Percentiles rank a stretch among this genome's conserved stretches.
Evolutionary conservation across 2,797 vertebrate species (phyloP).

Genomic region (Mycteria americana): DNA sequence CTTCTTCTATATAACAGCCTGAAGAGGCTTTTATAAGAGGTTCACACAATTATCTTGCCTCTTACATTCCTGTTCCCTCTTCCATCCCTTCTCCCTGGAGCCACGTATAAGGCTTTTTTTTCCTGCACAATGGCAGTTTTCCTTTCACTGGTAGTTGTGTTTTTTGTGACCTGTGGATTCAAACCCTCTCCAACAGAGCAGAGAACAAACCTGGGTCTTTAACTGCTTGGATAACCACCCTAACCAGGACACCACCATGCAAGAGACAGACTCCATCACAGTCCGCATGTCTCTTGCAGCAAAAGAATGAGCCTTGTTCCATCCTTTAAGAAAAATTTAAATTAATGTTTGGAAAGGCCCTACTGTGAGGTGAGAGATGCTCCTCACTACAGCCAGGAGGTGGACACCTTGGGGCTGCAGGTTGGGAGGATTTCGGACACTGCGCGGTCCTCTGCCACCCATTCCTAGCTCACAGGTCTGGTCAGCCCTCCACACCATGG

Average conservation of each 20-base stretch:
- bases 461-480: background rate
- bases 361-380: background rate
- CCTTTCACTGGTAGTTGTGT: background rate
- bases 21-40: background rate
- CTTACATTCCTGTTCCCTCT: background rate
- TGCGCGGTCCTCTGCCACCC: background rate
- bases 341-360: background rate
- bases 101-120: background rate
- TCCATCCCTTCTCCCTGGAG: background rate
- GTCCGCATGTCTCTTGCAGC: background rate
- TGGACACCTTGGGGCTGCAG: background rate
- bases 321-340: background rate
- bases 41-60: background rate
- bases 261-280: background rate
- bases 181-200: background rate
- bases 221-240: background rate
- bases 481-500: background rate
- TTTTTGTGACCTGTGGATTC: background rate
- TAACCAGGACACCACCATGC: background rate
- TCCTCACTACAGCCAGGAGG: background rate
- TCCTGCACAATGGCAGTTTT: background rate
- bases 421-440: background rate
- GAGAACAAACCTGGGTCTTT: background rate
- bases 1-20: background rate
- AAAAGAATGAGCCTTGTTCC: background rate